Evolutionary conservation across 2,797 vertebrate species (phyloP), one percentile per base, ranked within the genome.

Genomic region (Pteronotus mesoamericanus): DNA sequence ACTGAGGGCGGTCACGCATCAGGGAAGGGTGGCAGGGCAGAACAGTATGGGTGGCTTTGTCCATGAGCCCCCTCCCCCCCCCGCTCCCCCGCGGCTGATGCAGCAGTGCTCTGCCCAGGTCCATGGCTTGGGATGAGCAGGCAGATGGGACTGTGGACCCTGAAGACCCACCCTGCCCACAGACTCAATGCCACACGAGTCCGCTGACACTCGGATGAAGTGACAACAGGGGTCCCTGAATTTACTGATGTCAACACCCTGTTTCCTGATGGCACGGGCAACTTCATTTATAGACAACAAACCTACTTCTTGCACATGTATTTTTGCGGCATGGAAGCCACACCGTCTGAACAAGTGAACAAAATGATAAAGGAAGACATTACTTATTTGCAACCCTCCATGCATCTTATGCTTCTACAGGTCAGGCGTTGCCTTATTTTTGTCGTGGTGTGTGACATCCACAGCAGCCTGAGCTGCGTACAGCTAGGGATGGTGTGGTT

Each of bases 61-160:
- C 53, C 37, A 7, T 26, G 24, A 42, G 53, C 7, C 5, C 10
- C 1, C 9, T n/a, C n/a, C n/a, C n/a, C 9, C 5, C 19, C 5
- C 0, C 8, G 37, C 42, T 32, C n/a, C 9, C 9, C 2, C 18
- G 39, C 48, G n/a, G 68, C 11, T 11, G 68, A 18, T 1, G 1
- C 22, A 3, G 9, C 4, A n/a, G 0, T 0, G 1, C 16, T 59
- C 1, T 46, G 68, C 12, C 24, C 61, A 12, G 5, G 14, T 29
- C n/a, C n/a, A 1, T 42, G 82, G 2, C 57, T 48, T 0, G 8
- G 44, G 71, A 22, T 12, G 75, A 82, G 9, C 10, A 53, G 5
- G 87, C 55, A 61, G 18, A 39, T 1, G 3, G 48, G 11, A 26
- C 46, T 24, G 18, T 9, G 44, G 55, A 48, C 19, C 34, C n/a